Conservation (phyloP, 2,797 vertebrate species). For the Buphagus erythrorhynchus region DNA sequence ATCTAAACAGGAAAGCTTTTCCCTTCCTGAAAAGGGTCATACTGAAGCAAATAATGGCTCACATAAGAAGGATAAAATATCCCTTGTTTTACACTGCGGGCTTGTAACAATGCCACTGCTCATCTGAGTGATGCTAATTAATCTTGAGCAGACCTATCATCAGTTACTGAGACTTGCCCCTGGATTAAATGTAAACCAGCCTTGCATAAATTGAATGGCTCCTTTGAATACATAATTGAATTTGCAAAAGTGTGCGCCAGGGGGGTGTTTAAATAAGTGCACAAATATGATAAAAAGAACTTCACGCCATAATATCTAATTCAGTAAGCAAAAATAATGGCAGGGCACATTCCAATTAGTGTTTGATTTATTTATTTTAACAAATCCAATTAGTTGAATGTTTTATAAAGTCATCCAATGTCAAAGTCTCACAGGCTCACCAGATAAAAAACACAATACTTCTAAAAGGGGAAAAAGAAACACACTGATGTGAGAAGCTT, state of each 20-base stretch:
- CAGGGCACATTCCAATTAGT: constrained; percentile 79
- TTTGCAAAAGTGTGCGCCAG: constrained; percentile 77
- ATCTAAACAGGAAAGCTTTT: neutral
- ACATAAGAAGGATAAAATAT: constrained; percentile 21
- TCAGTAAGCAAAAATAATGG: constrained; percentile 85
- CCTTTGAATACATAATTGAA: constrained; percentile 83
- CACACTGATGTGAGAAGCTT: neutral
- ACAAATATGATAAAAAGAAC: constrained; percentile 83
- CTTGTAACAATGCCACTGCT: constrained; percentile 60
- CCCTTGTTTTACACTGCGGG: constrained; percentile 30
- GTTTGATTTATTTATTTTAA: constrained; percentile 85
- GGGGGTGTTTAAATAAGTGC: constrained; percentile 83
- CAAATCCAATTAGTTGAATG: constrained; percentile 81
- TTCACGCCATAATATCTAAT: constrained; percentile 79
- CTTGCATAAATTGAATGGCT: constrained; percentile 79
- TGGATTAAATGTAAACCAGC: constrained; percentile 78
- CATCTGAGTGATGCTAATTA: constrained; percentile 75
- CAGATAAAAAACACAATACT: constrained; percentile 38
- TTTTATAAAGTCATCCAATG: constrained; percentile 85
- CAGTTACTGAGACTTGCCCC: constrained; percentile 72
- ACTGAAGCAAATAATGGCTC: constrained; percentile 7
- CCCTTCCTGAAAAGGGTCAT: constrained; percentile 11
- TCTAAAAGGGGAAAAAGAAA: constrained; percentile 38
- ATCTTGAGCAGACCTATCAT: constrained; percentile 71
- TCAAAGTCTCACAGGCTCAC: constrained; percentile 72